phyloP scores from a whole-genome alignment of 2,113 vertebrate genomes.

The Aleadryas rufinucha region DNA sequence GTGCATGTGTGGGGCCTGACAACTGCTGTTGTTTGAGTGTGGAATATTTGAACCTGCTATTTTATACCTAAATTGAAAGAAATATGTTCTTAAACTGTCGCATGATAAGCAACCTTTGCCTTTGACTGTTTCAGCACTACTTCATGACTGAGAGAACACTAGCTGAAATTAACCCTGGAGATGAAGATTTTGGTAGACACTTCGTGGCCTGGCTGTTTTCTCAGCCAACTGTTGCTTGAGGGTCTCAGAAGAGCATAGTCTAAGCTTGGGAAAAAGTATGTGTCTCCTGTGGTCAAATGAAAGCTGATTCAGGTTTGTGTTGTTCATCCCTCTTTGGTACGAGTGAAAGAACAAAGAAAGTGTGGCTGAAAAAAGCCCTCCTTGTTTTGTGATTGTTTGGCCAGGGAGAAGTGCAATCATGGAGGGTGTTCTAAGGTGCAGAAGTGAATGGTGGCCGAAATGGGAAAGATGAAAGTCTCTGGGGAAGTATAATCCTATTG shows the following conservation, averaged over 20 bases:
- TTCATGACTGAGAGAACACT: neutral
- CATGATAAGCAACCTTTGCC: neutral
- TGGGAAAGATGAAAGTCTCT: neutral
- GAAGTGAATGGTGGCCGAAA: neutral
- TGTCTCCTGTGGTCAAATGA: neutral
- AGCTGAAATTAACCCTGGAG: neutral
- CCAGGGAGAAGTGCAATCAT: neutral
- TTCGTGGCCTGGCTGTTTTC: neutral
- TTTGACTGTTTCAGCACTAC: neutral
- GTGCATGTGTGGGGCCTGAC: neutral
- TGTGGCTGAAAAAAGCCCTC: neutral
- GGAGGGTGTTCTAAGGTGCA: neutral
- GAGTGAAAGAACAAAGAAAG: neutral
- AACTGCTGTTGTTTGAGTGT: neutral
- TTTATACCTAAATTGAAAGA: slow-evolving; percentile 27
- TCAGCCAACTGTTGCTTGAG: neutral
- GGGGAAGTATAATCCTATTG: neutral
- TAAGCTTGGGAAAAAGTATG: neutral
- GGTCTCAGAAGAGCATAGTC: neutral
- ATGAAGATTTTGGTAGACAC: neutral
- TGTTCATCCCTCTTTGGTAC: neutral
- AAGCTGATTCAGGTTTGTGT: neutral
- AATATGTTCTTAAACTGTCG: neutral
- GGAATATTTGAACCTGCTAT: neutral
- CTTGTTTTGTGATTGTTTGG: neutral